Evolutionary conservation across 2,888 invertebrate species (phyloP).

Genomic region (Drosophila kambysellisi): DNA sequence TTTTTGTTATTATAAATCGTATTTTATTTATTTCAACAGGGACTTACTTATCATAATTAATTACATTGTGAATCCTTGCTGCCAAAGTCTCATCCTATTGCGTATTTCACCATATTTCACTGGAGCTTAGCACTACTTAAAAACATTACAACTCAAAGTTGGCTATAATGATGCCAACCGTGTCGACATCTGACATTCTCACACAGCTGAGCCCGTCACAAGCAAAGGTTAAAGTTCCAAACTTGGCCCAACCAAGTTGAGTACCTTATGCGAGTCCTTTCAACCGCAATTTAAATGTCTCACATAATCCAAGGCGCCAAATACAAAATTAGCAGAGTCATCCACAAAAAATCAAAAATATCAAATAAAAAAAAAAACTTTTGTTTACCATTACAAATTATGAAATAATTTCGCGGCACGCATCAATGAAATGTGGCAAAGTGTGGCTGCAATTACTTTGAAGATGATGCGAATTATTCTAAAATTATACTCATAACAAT

Average conservation of each 20-base stretch:
- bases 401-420: constrained; percentile 66
- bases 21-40: background rate
- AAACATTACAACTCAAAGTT: constrained; percentile 10
- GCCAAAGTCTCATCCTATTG: background rate
- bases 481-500: constrained; percentile 30
- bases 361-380: background rate
- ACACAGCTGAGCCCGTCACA: constrained; percentile 1
- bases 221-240: constrained; percentile 11
- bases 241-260: constrained; percentile 23
- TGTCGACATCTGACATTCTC: constrained; percentile 17
- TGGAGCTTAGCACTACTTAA: background rate
- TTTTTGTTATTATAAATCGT: background rate
- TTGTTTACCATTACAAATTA: constrained; percentile 47
- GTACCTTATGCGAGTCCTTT: background rate
- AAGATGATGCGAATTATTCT: constrained; percentile 46
- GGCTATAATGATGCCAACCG: background rate
- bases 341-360: constrained; percentile 14
- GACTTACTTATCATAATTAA: background rate
- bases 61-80: background rate
- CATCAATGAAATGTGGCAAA: constrained; percentile 55
- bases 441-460: constrained; percentile 72
- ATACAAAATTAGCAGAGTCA: constrained; percentile 50
- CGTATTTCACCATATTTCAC: constrained; percentile 7
- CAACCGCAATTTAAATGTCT: constrained; percentile 36
- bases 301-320: constrained; percentile 18